Evolutionary conservation across 2,113 vertebrate genomes (phyloP).

Genomic region (Lophotis ruficrista): DNA sequence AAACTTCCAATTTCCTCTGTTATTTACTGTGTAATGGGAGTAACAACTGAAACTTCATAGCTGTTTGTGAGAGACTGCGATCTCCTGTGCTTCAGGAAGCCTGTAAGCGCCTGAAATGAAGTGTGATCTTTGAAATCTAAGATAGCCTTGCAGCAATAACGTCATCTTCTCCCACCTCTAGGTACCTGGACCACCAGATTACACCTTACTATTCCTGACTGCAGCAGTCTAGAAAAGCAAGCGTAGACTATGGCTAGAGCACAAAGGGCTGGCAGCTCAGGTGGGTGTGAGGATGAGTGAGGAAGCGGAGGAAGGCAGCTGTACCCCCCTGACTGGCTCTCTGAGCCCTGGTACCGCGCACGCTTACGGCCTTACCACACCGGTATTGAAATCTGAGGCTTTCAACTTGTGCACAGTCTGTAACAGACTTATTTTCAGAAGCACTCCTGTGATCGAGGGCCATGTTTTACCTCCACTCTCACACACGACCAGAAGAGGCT

Average conservation of each 20-base stretch:
- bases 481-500: accelerated
- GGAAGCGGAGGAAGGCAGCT: neutral
- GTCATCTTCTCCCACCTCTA: neutral
- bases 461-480: neutral
- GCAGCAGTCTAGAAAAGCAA: neutral
- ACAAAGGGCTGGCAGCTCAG: neutral
- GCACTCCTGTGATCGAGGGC: neutral
- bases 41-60: neutral
- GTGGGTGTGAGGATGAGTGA: neutral
- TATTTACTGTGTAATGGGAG: neutral
- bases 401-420: neutral
- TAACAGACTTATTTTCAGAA: neutral
- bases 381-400: neutral
- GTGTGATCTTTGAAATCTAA: neutral
- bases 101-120: neutral
- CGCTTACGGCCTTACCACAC: neutral
- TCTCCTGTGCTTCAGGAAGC: neutral
- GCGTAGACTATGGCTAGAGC: neutral
- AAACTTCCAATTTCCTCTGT: neutral
- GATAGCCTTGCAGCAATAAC: too few species aligned
- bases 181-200: neutral
- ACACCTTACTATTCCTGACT: neutral
- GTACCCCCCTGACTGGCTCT: neutral
- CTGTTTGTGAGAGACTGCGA: neutral
- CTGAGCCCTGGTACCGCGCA: neutral